phyloP scores from a whole-genome alignment of 2,113 vertebrate genomes.

The Ammospiza caudacuta region DNA sequence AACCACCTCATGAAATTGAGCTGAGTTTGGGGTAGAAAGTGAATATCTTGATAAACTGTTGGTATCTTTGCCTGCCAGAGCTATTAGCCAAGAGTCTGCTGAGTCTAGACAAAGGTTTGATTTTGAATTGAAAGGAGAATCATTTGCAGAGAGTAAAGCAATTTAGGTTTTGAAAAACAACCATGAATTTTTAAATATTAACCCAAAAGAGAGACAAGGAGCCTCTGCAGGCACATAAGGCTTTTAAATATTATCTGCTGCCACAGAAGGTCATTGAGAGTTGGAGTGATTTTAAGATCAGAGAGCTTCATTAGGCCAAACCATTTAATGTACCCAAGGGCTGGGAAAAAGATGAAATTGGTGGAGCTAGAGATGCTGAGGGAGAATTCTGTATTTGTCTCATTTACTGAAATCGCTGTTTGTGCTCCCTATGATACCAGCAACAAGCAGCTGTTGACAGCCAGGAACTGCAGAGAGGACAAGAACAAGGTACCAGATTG shows the following conservation, averaged over 20 bases:
- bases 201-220: slow-evolving; percentile 75
- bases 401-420: not conserved
- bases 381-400: not conserved
- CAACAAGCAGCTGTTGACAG: not conserved
- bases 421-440: not conserved
- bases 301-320: slow-evolving; percentile 53
- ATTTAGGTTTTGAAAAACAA: slow-evolving; percentile 79
- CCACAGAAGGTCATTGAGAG: slow-evolving; percentile 26
- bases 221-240: slow-evolving; percentile 58
- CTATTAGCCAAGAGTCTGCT: slow-evolving; percentile 71
- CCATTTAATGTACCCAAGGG: not conserved
- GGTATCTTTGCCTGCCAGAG: slow-evolving; percentile 68
- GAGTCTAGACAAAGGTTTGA: slow-evolving; percentile 83
- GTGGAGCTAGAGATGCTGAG: not conserved
- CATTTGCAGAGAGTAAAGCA: slow-evolving; percentile 72
- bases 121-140: slow-evolving; percentile 78
- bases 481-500: not conserved
- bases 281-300: slow-evolving; percentile 52
- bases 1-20: slow-evolving; percentile 19
- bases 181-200: slow-evolving; percentile 83
- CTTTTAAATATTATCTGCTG: slow-evolving; percentile 47
- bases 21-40: not conserved
- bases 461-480: not conserved
- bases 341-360: slow-evolving; percentile 10
- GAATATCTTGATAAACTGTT: slow-evolving; percentile 55